Conservation (phyloP, 2,888 invertebrate genomes). For the Brachyopa scutellaris region DNA sequence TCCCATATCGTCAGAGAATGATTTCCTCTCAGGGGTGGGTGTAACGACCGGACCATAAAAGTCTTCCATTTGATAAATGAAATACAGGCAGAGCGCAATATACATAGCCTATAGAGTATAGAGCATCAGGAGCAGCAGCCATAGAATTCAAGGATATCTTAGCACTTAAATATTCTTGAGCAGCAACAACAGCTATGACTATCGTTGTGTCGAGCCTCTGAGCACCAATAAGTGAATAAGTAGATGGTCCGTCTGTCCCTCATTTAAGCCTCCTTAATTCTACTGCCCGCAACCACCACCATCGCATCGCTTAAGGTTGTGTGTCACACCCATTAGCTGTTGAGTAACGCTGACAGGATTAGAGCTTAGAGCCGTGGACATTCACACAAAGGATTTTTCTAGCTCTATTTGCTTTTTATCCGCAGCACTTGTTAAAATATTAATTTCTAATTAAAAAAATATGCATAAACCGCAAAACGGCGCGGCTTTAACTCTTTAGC, state of each 20-base stretch:
- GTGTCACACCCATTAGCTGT: conserved; percentile 45
- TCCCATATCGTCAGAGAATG: conserved; percentile 17
- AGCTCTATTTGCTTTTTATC: not conserved
- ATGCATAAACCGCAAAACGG: not conserved
- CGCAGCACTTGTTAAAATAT: conserved; percentile 36
- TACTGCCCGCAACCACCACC: not conserved
- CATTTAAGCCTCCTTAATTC: conserved; percentile 46
- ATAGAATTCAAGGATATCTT: not conserved
- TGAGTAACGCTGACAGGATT: too few relatives aligned
- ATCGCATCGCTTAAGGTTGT: conserved; percentile 25
- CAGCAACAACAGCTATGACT: not conserved
- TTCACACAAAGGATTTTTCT: conserved; percentile 1
- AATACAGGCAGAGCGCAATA: not conserved
- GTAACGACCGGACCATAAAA: not conserved
- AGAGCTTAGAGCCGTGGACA: conserved; percentile 3
- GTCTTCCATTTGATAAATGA: conserved; percentile 33
- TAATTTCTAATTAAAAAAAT: conserved; percentile 65
- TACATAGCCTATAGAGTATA: not conserved
- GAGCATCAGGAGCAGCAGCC: conserved; percentile 6
- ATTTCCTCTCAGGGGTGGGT: not conserved
- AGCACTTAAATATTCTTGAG: conserved; percentile 51
- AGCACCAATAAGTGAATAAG: conserved; percentile 52
- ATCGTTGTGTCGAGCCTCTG: conserved; percentile 35
- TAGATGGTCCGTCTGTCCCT: conserved; percentile 36
- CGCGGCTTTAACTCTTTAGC: conserved; percentile 17